phyloP scores from a whole-genome alignment of 1,140 invertebrate species.

The Pseudoatta argentina region DNA sequence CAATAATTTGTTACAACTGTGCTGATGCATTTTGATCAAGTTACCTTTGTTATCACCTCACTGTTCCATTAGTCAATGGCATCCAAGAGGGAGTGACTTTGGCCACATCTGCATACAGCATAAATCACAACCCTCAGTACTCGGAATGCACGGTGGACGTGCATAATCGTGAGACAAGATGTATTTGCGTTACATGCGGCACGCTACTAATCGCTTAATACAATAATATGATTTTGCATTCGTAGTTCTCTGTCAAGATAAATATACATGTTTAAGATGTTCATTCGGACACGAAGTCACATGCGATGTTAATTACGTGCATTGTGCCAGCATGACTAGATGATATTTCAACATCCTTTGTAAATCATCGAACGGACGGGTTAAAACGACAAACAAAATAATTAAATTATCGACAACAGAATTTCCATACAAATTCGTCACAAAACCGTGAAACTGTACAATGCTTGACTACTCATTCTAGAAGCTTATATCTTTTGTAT shows the following conservation, averaged over 20 bases:
- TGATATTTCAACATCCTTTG: background rate
- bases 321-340: slow-evolving; percentile 1
- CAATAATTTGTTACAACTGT: background rate
- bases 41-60: slow-evolving; percentile 44
- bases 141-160: slow-evolving; percentile 38
- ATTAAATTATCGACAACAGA: background rate
- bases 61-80: slow-evolving; percentile 53
- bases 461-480: background rate
- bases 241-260: slow-evolving; percentile 16
- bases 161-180: slow-evolving; percentile 50
- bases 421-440: background rate
- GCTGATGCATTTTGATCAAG: slow-evolving; percentile 19
- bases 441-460: background rate
- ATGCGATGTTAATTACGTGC: slow-evolving; percentile 29
- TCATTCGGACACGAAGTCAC: background rate
- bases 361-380: slow-evolving; percentile 4
- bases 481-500: background rate
- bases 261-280: slow-evolving; percentile 40
- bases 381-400: slow-evolving; percentile 20
- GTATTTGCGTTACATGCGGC: slow-evolving; percentile 56
- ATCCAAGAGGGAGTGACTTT: slow-evolving; percentile 39
- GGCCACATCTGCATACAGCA: slow-evolving; percentile 55
- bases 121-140: slow-evolving; percentile 45
- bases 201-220: slow-evolving; percentile 55
- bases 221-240: slow-evolving; percentile 54